A percentile compares a stretch with the other conserved stretches of the same genome.
Conservation (phyloP, 2,888 invertebrate species). For the Auanema freiburgensis region DNA sequence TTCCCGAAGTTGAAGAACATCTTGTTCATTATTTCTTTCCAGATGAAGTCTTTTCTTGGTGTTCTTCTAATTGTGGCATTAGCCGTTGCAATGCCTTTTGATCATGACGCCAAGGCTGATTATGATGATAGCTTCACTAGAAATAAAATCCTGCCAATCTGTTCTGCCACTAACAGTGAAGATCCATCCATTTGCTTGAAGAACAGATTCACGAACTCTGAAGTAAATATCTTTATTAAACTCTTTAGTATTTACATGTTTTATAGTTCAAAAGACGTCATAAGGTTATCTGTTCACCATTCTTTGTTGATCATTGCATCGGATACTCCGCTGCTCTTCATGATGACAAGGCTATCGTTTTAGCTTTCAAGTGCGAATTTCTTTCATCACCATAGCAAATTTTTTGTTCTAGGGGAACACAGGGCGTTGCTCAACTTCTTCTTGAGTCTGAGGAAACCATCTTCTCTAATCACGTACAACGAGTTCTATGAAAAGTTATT, state of each 20-base stretch:
- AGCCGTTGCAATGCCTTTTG: conserved; percentile 6
- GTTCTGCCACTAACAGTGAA: conserved; percentile 41
- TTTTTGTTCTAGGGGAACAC: conserved; percentile 26
- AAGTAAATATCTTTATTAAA: conserved; percentile 13
- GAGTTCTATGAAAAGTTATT: not conserved
- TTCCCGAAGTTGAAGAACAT: too few relatives aligned
- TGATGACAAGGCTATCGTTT: conserved; percentile 31
- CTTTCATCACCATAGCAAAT: too few relatives aligned
- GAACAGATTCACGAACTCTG: conserved; percentile 31
- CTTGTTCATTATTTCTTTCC: not conserved
- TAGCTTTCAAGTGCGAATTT: conserved; percentile 36
- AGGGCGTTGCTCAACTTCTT: conserved; percentile 26
- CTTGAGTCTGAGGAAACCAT: conserved; percentile 32
- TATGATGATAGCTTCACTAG: conserved; percentile 44
- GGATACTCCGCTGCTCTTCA: conserved; percentile 33
- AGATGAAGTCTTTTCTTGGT: too few relatives aligned
- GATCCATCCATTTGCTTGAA: conserved; percentile 36
- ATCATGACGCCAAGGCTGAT: conserved; percentile 6
- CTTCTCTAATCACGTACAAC: conserved; percentile 22
- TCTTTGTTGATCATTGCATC: conserved; percentile 28
- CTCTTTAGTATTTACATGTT: not conserved
- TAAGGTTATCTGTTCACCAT: conserved; percentile 27
- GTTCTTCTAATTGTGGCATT: not conserved
- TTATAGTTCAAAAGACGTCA: conserved; percentile 26
- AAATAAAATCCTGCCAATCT: conserved; percentile 37